Conservation (phyloP, 2,888 invertebrate genomes). For the Cerastoderma edule region DNA sequence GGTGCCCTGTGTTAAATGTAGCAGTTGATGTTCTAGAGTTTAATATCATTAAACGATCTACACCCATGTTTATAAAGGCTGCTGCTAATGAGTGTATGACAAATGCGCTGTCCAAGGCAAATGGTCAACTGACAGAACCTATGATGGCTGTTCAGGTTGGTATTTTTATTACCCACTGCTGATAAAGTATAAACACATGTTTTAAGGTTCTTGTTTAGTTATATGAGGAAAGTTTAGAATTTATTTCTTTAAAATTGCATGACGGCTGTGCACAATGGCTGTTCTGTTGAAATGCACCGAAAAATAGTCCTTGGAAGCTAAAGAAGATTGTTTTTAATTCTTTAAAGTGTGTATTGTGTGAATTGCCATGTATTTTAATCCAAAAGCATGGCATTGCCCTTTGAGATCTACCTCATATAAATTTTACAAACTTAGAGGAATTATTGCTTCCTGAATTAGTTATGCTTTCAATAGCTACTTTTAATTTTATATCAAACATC, state of each 20-base stretch:
- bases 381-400: too few species aligned
- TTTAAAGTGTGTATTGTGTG: too few species aligned
- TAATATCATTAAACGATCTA: slow-evolving; percentile 90
- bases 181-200: background rate
- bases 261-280: background rate
- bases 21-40: slow-evolving; percentile 91
- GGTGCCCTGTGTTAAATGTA: slow-evolving; percentile 92
- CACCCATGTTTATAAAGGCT: slow-evolving; percentile 92
- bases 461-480: background rate
- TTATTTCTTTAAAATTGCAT: background rate
- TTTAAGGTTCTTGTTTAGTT: background rate
- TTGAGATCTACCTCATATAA: too few species aligned
- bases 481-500: background rate
- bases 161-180: slow-evolving; percentile 52
- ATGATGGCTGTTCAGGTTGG: slow-evolving; percentile 94
- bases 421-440: too few species aligned
- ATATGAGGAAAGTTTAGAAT: background rate
- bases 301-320: too few species aligned
- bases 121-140: slow-evolving; percentile 90
- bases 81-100: slow-evolving; percentile 92
- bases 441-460: background rate
- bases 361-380: too few species aligned
- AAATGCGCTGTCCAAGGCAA: slow-evolving; percentile 87
- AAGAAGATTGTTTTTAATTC: too few species aligned
- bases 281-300: background rate